These are phyloP conservation scores for Poeciliopsis turneri DNA, from an alignment of 2,797 vertebrate species.

Conservation along the genomic window DNA sequence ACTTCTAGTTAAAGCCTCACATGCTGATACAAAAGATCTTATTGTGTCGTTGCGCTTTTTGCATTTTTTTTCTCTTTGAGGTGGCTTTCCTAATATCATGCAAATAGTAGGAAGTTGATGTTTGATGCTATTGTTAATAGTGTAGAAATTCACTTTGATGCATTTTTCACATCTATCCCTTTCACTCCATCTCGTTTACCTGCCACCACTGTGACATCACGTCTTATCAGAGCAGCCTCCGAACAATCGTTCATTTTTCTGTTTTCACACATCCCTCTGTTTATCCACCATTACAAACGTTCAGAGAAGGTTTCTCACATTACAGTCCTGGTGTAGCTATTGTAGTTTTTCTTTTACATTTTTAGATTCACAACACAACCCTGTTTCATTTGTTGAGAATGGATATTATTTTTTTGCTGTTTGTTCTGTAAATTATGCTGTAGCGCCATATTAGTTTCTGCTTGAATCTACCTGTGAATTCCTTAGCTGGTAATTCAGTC, in stretches of 20 bases:
- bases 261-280: constrained; percentile 1
- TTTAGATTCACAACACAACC: constrained; percentile 10
- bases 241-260: constrained; percentile 1
- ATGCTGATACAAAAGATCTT: constrained; percentile 21
- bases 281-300: neutral
- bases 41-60: constrained; percentile 24
- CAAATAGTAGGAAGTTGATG: constrained; percentile 22
- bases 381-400: constrained; percentile 6
- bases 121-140: constrained; percentile 45
- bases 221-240: constrained; percentile 10
- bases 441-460: neutral
- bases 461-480: neutral
- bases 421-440: neutral
- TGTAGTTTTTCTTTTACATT: constrained; percentile 13
- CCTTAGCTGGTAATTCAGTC: neutral
- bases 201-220: constrained; percentile 11
- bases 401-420: neutral
- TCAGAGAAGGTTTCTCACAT: constrained; percentile 3
- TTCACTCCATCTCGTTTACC: constrained; percentile 32
- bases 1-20: constrained; percentile 33
- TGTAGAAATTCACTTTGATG: constrained; percentile 52
- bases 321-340: constrained; percentile 9
- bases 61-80: constrained; percentile 24
- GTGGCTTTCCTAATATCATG: constrained; percentile 17
- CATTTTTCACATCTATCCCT: constrained; percentile 40